Base-by-base conservation (phyloP, 37 sponge, comb jelly and placozoan genomes). In the Bolinopsis microptera region DNA sequence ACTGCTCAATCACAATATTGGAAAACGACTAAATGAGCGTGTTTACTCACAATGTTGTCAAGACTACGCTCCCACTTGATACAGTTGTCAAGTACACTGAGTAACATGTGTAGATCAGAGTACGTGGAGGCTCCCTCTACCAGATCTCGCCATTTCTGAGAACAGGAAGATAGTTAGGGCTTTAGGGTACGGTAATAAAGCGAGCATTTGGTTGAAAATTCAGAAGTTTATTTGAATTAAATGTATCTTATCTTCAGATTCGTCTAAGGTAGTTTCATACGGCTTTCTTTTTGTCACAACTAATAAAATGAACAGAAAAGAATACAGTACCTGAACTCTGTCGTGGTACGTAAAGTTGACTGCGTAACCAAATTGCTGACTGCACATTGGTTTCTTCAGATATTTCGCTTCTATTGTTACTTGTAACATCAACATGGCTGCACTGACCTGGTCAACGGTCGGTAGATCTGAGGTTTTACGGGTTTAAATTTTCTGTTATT, bases 91-190 rank as follows among this genome's bases (percentile, higher is more conserved):
- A 86, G 35, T 30, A 86, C 61, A 34, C 90, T 86, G 1, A 41
- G 31, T n/a, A 86, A 86, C 90, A 86, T 86, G 61, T 86, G 90
- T 0, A 86, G 90, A 41, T 86, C 90, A 16, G 90, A 86, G 90
- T 39, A 39, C 26, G 90, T 86, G 0, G 26, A 21, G 1, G 90
- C 90, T 39, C 13, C 61, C 0, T 18, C 61, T 25, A 34, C 48
- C 90, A 86, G 8, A 16, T 40, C 3, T 27, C 48, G 34, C 90
- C 90, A 86, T 3, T 36, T 27, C 90, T 86, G 80, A 5, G 61
- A 18, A 13, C 5, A 13, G 61, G 61, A 48, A 48, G 61, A 18
- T 48, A 48, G 61, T 48, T 5, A 48, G 61, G 61, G 61, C n/a
- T n/a, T n/a, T n/a, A 48, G 13, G 61, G 5, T 48, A 48, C 61